phyloP scores from a whole-genome alignment of 2,888 invertebrate genomes.

The Thymelicus lineola region DNA sequence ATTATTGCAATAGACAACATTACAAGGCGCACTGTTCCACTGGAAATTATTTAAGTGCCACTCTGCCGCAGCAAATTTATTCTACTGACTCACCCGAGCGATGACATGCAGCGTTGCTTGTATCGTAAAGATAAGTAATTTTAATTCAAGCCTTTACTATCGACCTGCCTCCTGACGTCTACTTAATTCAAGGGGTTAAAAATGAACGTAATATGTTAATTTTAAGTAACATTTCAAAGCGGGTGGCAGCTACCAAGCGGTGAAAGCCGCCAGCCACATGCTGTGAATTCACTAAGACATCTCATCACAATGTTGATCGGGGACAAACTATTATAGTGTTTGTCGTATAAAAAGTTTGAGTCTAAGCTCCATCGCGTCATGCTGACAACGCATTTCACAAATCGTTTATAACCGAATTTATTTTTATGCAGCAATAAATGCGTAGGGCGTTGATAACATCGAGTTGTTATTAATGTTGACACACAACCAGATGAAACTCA shows the following conservation, averaged over 20 bases:
- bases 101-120: slow-evolving; percentile 56
- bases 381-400: slow-evolving; percentile 81
- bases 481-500: slow-evolving; percentile 58
- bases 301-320: slow-evolving; percentile 73
- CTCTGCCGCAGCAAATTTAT: slow-evolving; percentile 54
- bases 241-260: slow-evolving; percentile 77
- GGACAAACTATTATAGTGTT: slow-evolving; percentile 74
- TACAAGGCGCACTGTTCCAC: slow-evolving; percentile 53
- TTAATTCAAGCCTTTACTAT: slow-evolving; percentile 52
- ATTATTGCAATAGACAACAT: slow-evolving; percentile 77
- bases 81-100: slow-evolving; percentile 47
- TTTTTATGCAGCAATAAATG: slow-evolving; percentile 58
- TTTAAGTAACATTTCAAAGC: slow-evolving; percentile 57
- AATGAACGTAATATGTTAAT: slow-evolving; percentile 59
- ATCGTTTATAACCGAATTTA: slow-evolving; percentile 78
- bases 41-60: slow-evolving; percentile 61
- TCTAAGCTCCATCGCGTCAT: slow-evolving; percentile 70
- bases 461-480: slow-evolving; percentile 71
- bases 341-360: slow-evolving; percentile 60
- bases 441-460: slow-evolving; percentile 73
- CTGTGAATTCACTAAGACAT: slow-evolving; percentile 72
- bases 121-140: slow-evolving; percentile 61
- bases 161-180: slow-evolving; percentile 50
- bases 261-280: slow-evolving; percentile 66
- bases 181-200: slow-evolving; percentile 67